Evolutionary conservation across 2,113 vertebrate species (phyloP), one percentile per base, ranked within the genome.

Genomic region (Nestor notabilis): DNA sequence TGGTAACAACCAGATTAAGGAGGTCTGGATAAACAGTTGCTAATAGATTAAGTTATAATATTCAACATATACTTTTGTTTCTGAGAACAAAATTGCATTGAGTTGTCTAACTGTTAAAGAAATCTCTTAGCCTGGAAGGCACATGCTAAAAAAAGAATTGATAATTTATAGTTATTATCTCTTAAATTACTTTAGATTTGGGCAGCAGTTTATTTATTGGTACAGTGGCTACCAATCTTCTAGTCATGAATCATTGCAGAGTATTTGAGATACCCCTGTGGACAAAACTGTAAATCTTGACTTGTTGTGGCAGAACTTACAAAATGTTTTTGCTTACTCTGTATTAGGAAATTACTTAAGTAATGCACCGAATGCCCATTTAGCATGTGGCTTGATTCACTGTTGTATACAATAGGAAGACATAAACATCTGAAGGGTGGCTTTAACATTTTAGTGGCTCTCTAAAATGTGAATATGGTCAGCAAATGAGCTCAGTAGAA

Each of bases 1-100:
- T 76, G 91, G 94, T 93, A 92, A 87, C 92, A 95, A 92, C 12
- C 61, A 82, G 65, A 75, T 89, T 90, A 95, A 66, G 95, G 93
- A 94, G 81, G 74, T 90, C 82, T 82, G 65, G 58, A 79, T 92
- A 93, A 93, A 90, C 53, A 95, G 35, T 83, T 91, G 47, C 53
- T 93, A 89, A 86, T 92, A 65, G 64, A 87, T 87, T 89, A 93
- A 78, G 72, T 50, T 44, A 70, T 63, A 89, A 87, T 69, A 53
- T 53, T 92, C 33, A 87, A 33, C 58, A 72, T 58, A 11, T 65
- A 35, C 33, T 23, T 43, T 63, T 77, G 83, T 80, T 81, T 19
- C 10, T 37, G 33, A 24, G 60, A 74, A 55, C 13, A 58, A 70
- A n/a, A 13, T 5, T 6, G 3, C 44, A 43, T 53, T 83, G 9